phyloP scores from a whole-genome alignment of 2,888 invertebrate genomes.

The Zygogramma bicolorata region DNA sequence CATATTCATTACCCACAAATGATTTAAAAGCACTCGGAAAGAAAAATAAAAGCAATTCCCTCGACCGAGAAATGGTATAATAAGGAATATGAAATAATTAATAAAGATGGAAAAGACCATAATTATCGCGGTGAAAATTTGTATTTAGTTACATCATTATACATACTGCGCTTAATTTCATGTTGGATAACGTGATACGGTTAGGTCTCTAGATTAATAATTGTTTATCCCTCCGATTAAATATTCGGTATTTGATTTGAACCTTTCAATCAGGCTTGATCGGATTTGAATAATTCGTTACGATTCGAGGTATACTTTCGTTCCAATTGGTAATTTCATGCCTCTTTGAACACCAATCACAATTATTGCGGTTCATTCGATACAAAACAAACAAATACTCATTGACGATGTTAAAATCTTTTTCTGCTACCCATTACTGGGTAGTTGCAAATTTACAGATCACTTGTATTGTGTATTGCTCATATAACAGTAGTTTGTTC shows the following conservation, averaged over 20 bases:
- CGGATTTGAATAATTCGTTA: neutral
- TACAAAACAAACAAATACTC: too few species aligned
- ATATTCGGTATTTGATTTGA: neutral
- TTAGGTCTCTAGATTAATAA: neutral
- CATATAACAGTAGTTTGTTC: too few species aligned
- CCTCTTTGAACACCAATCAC: too few species aligned
- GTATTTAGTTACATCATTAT: slow-evolving; percentile 6
- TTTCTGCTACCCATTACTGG: too few species aligned
- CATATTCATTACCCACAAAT: slow-evolving; percentile 19
- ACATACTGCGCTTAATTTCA: neutral
- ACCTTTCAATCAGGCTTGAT: neutral
- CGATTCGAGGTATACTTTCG: neutral
- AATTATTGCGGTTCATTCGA: too few species aligned
- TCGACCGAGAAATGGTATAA: neutral
- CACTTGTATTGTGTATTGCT: too few species aligned
- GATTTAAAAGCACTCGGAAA: neutral
- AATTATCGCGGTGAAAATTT: neutral
- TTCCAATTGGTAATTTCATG: too few species aligned
- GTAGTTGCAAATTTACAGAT: too few species aligned
- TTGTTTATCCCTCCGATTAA: neutral
- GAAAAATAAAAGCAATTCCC: neutral
- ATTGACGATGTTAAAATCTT: too few species aligned
- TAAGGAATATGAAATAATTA: slow-evolving; percentile 6
- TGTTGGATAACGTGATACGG: neutral
- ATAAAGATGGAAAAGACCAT: neutral